A percentile compares a stretch with the other conserved stretches of the same genome.
phyloP scores from a whole-genome alignment of 1,140 invertebrate species.

The Orussus abietinus region DNA sequence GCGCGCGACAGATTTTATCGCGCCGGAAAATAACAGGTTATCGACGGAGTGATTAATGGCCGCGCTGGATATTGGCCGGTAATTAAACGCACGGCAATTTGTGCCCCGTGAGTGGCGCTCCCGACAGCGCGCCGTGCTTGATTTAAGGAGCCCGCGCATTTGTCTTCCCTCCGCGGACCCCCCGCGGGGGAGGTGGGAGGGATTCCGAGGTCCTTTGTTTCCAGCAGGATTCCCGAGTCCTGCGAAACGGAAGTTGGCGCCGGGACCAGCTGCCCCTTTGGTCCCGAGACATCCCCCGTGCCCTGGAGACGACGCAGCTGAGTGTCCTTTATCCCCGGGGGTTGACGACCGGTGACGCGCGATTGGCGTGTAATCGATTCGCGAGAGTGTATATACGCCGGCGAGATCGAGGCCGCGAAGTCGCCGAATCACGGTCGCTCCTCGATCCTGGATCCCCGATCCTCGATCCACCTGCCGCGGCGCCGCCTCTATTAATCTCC shows the following conservation, averaged over 20 bases:
- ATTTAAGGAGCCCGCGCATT: conserved; percentile 33
- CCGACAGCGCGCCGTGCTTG: conserved; percentile 28
- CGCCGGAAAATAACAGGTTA: conserved; percentile 29
- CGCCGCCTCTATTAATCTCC: too few species aligned
- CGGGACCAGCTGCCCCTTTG: too few species aligned
- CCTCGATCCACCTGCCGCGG: too few species aligned
- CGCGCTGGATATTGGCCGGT: conserved; percentile 31
- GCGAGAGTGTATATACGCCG: too few species aligned
- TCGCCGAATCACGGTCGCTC: conserved; percentile 23
- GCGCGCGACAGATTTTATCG: conserved; percentile 32
- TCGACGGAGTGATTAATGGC: conserved; percentile 28
- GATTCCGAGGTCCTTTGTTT: too few species aligned
- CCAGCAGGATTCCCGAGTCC: too few species aligned
- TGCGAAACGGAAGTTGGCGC: too few species aligned
- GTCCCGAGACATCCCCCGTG: too few species aligned
- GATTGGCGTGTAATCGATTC: conserved; percentile 30
- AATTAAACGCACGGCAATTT: conserved; percentile 45
- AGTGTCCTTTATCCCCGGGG: too few species aligned
- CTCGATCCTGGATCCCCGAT: too few species aligned
- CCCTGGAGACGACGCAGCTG: too few species aligned
- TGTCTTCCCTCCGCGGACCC: conserved; percentile 29
- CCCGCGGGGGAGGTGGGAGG: too few species aligned
- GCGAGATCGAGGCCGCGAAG: conserved; percentile 20
- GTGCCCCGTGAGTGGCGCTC: conserved; percentile 27
- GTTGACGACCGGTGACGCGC: conserved; percentile 24